Evolutionary conservation across 2,888 invertebrate genomes (phyloP), one percentile per base, ranked within the genome.

Genomic region (Hesperia comma): DNA sequence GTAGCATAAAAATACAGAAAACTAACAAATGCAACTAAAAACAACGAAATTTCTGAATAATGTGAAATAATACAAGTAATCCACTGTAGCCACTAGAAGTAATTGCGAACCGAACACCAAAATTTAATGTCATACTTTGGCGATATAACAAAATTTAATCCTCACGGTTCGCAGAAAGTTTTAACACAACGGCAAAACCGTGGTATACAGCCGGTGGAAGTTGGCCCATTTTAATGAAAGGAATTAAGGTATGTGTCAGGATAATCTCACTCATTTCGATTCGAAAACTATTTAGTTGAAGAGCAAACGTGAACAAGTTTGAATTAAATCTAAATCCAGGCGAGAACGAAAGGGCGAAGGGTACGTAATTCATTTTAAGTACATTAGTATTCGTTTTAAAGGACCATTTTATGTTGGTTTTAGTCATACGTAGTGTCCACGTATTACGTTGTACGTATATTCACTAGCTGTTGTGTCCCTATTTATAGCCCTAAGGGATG

Each of bases 151-250:
- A 53, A 67, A 55, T 60, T 61, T 64, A 68, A 53, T 62, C 54
- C 63, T 43, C 46, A 17, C 57, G 56, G 19, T 33, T 40, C n/a
- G 19, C 12, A 55, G 33, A 71, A 77, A 78, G 72, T 71, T 78
- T 72, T 74, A 71, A 71, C 70, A 62, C 70, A 69, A 71, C 68
- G 70, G 60, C 71, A 75, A 72, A 21, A 26, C 56, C n/a, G 73
- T 74, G 74, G 70, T 73, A 74, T 72, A 68, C 58, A 74, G 69
- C 73, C 69, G 69, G 75, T 71, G 70, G 71, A 72, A 78, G 74
- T 71, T 70, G 75, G 72, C 75, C 81, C 73, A 73, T 79, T 84
- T 81, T 81, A 84, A 84, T 84, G 75, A 81, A 83, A 77, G 83
- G 87, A 82, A 83, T 84, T 79, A 72, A 80, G 77, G 76, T 75